Evolutionary conservation across 2,797 vertebrate genomes (phyloP).

Genomic region (Danio aesculapii): DNA sequence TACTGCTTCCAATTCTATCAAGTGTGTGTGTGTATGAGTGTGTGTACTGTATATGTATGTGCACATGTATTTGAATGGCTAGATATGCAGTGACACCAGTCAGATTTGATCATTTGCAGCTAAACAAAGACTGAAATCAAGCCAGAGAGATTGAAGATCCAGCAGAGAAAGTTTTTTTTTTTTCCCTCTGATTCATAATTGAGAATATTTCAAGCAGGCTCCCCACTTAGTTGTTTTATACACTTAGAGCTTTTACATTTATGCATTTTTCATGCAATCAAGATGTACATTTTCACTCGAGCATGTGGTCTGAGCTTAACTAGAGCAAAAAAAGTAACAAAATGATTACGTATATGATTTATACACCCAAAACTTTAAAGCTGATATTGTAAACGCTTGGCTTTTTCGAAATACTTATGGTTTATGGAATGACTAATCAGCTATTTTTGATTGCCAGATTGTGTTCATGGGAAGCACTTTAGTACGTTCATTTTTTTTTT

Average conservation of each 20-base stretch:
- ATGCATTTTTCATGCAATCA: not conserved
- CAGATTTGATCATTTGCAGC: conserved; percentile 23
- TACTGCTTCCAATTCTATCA: no score
- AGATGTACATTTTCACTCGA: not conserved
- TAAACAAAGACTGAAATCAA: conserved; percentile 28
- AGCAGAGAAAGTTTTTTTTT: not conserved
- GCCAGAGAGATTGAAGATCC: not conserved
- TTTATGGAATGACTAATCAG: no score
- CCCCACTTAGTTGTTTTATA: not conserved
- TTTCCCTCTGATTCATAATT: conserved; percentile 20
- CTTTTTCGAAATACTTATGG: not conserved
- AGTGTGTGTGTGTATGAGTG: no score
- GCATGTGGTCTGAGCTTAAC: not conserved
- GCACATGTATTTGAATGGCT: not conserved
- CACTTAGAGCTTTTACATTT: not conserved
- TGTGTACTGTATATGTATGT: no score
- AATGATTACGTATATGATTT: not conserved
- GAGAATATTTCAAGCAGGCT: not conserved
- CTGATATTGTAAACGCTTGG: not conserved
- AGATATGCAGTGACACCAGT: conserved; percentile 6
- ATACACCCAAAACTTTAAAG: not conserved
- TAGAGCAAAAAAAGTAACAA: not conserved
- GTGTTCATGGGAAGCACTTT: no score
- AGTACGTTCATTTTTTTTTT: no score
- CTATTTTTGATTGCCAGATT: no score